Conservation (phyloP, 2,888 invertebrate genomes). For the Maniola hyperantus region DNA sequence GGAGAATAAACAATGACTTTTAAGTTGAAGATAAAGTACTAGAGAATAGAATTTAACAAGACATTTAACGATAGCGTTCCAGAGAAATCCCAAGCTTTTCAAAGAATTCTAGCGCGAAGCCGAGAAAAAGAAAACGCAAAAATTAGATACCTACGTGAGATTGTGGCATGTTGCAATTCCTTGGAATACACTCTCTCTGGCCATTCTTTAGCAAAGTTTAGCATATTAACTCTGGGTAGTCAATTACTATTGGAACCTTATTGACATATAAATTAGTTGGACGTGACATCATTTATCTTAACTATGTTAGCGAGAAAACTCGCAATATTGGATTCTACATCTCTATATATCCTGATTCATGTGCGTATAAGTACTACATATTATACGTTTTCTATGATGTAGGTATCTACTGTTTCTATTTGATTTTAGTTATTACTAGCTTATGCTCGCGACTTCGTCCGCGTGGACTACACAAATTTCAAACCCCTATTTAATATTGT, state of each 20-base stretch:
- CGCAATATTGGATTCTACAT: constrained; percentile 8
- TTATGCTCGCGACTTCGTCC: too few species aligned
- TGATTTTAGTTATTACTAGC: too few species aligned
- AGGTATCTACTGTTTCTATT: too few species aligned
- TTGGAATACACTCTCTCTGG: constrained; percentile 29
- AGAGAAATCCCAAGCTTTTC: constrained; percentile 1
- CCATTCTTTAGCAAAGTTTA: constrained; percentile 26
- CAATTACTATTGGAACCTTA: constrained; percentile 25
- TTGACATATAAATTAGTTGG: constrained; percentile 24
- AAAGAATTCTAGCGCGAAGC: constrained; percentile 6
- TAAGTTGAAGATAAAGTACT: not conserved
- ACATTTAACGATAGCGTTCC: not conserved
- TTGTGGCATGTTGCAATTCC: constrained; percentile 25
- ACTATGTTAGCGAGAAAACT: constrained; percentile 17
- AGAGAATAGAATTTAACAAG: not conserved
- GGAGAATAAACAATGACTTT: not conserved
- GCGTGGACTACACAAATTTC: too few species aligned
- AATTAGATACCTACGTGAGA: constrained; percentile 29
- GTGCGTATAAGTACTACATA: not conserved
- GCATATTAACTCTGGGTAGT: constrained; percentile 22
- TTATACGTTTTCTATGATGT: not conserved
- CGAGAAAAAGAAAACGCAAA: constrained; percentile 27
- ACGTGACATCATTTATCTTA: constrained; percentile 26
- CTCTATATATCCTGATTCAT: not conserved
- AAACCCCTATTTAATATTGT: too few species aligned